Conservation (phyloP, 2,888 invertebrate genomes). For the Hydrotaea diabolus region DNA sequence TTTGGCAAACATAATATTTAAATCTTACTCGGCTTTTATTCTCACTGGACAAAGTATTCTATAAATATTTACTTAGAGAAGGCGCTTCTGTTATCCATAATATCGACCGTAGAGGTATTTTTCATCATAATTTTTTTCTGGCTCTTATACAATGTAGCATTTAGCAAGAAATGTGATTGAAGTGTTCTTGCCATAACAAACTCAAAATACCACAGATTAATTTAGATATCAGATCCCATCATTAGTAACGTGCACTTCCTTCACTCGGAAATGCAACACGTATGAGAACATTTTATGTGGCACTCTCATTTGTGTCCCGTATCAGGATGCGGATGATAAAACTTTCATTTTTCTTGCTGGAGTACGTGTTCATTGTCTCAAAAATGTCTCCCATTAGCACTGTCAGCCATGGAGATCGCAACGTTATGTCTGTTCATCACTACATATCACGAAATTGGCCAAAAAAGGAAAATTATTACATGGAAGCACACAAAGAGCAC, state of each 20-base stretch:
- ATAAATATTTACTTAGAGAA: too few relatives aligned
- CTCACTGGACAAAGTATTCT: too few relatives aligned
- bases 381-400: conserved; percentile 30
- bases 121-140: too few relatives aligned
- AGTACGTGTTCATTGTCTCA: conserved; percentile 29
- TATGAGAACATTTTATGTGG: neutral
- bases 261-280: neutral
- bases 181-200: too few relatives aligned
- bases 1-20: too few relatives aligned
- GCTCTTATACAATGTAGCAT: too few relatives aligned
- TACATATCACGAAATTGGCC: conserved; percentile 8
- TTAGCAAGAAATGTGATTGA: too few relatives aligned
- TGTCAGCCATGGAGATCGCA: neutral
- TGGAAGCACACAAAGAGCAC: neutral
- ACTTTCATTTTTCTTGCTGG: conserved; percentile 21
- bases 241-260: neutral
- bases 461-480: conserved; percentile 3
- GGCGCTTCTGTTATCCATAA: too few relatives aligned
- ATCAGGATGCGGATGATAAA: neutral
- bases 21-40: too few relatives aligned
- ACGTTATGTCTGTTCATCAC: conserved; percentile 10
- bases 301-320: neutral
- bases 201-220: too few relatives aligned
- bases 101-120: too few relatives aligned
- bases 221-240: too few relatives aligned